A percentile compares a stretch with the other conserved stretches of the same genome.
Conservation (phyloP, 2,797 vertebrate genomes). For the Cichlasoma orientale region DNA sequence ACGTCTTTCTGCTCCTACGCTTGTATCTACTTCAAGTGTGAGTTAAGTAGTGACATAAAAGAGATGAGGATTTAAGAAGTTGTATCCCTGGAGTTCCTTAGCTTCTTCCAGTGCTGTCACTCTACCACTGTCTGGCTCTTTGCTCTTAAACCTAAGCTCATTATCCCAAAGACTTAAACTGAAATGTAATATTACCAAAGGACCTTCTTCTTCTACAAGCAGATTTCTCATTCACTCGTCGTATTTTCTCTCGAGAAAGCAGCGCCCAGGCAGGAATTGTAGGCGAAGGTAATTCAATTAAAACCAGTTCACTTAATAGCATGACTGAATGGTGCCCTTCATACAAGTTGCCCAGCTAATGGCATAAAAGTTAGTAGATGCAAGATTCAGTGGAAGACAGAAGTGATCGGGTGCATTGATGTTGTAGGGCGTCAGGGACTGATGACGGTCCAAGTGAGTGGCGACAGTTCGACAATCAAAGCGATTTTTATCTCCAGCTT, state of each 20-base stretch:
- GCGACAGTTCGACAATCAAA: too few relatives aligned
- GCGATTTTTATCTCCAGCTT: too few relatives aligned
- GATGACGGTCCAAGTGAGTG: neutral
- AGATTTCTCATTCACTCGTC: constrained; percentile 74
- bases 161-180: constrained; percentile 76
- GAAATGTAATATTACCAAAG: constrained; percentile 75
- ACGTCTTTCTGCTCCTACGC: constrained; percentile 54
- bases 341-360: constrained; percentile 51
- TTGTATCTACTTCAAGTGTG: constrained; percentile 52
- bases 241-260: constrained; percentile 66
- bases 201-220: constrained; percentile 64
- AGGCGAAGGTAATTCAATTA: constrained; percentile 74
- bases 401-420: neutral
- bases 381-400: neutral
- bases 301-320: constrained; percentile 61
- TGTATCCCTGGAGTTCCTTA: constrained; percentile 70
- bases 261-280: constrained; percentile 40
- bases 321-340: constrained; percentile 53
- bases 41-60: constrained; percentile 76
- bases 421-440: neutral
- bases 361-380: constrained; percentile 25
- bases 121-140: constrained; percentile 52
- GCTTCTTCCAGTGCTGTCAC: constrained; percentile 62
- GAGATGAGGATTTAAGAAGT: constrained; percentile 77
- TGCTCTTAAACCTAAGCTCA: constrained; percentile 79